Conservation (phyloP, 2,797 vertebrate species). For the Pteropus rufus region DNA sequence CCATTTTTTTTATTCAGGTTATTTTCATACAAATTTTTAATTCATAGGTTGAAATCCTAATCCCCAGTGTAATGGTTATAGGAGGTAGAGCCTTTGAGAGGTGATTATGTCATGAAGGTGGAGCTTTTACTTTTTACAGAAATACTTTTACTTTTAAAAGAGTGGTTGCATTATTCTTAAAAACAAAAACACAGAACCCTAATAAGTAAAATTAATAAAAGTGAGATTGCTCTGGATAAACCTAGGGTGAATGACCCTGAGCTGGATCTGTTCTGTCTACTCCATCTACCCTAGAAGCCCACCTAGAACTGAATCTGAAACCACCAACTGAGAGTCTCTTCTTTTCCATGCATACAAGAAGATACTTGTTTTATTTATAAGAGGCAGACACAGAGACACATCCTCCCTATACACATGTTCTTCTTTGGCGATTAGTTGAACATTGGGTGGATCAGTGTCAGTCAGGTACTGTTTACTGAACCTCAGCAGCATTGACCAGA, state of each 20-base stretch:
- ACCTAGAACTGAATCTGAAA: not conserved
- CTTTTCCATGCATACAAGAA: not conserved
- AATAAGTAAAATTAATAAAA: not conserved
- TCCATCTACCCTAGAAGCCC: not conserved
- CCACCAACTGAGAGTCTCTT: not conserved
- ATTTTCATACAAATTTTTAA: not conserved
- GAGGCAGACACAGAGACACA: not conserved
- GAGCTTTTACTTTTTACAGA: not conserved
- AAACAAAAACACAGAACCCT: not conserved
- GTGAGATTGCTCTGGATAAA: not conserved
- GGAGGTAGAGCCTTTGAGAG: not conserved
- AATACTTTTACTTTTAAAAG: not conserved
- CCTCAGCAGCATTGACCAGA: not conserved
- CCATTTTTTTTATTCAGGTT: not conserved
- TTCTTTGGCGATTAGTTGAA: not conserved
- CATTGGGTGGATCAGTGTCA: not conserved
- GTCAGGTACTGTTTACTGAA: not conserved
- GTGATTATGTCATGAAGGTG: not conserved
- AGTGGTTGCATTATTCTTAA: not conserved
- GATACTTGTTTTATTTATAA: not conserved
- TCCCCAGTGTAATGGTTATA: not conserved
- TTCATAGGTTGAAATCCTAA: not conserved
- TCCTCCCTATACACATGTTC: not conserved
- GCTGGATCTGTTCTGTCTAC: not conserved
- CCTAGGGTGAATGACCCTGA: not conserved